Evolutionary conservation across 2,113 vertebrate genomes (phyloP).

Genomic region (Triplophysa dalaica): DNA sequence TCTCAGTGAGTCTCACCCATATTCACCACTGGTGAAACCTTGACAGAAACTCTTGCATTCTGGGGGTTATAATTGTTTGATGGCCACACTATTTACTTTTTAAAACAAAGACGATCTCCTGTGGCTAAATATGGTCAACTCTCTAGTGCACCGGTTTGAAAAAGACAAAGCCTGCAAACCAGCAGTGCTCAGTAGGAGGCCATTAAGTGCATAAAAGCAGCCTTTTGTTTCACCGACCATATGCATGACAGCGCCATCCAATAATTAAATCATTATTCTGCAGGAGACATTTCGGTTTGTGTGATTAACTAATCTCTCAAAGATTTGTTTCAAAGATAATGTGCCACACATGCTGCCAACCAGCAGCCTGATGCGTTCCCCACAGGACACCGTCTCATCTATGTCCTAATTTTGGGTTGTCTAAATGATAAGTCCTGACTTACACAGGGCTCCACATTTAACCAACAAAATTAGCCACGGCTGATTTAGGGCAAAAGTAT

Average conservation of each 20-base stretch:
- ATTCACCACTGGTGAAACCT: too few species aligned
- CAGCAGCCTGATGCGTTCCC: slow-evolving; percentile 12
- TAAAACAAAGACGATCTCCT: slow-evolving; percentile 5
- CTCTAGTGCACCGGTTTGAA: slow-evolving; percentile 2
- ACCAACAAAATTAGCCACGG: slow-evolving; percentile 15
- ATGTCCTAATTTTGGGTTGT: slow-evolving; percentile 28
- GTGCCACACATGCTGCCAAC: slow-evolving; percentile 7
- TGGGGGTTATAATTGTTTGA: neutral
- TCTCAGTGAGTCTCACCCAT: too few species aligned
- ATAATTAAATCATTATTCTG: neutral
- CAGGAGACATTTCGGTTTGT: neutral
- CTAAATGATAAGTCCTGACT: slow-evolving; percentile 24
- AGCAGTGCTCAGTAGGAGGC: neutral
- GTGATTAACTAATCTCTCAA: neutral
- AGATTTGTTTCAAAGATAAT: neutral
- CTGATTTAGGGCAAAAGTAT: slow-evolving; percentile 3
- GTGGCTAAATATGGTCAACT: neutral
- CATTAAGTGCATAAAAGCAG: slow-evolving; percentile 22
- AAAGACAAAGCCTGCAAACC: neutral
- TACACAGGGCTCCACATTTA: slow-evolving; percentile 9
- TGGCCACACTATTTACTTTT: slow-evolving; percentile 1
- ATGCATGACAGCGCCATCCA: slow-evolving; percentile 20
- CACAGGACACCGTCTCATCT: neutral
- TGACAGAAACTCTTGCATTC: neutral
- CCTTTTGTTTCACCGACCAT: slow-evolving; percentile 17